Evolutionary conservation across 2,888 invertebrate species (phyloP).

Genomic region (Leucophenga montana): DNA sequence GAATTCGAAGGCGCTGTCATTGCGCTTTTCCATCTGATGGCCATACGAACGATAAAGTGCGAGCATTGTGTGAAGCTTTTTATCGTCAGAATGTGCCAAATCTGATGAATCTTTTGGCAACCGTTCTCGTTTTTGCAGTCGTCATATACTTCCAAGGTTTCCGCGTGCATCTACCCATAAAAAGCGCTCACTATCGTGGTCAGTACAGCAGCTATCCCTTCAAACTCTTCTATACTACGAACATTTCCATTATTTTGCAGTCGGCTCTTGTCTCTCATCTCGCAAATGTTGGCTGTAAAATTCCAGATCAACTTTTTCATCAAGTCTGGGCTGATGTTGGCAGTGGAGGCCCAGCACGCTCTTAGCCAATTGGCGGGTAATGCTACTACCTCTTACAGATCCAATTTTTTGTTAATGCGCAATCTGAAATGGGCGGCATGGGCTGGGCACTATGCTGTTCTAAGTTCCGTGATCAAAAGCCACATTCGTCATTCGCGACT

Average conservation of each 20-base stretch:
- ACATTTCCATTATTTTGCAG: constrained; percentile 99
- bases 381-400: constrained; percentile 99
- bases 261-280: constrained; percentile 98
- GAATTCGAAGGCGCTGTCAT: constrained; percentile 99
- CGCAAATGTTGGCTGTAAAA: constrained; percentile 99
- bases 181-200: constrained; percentile 98
- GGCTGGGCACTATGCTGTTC: constrained; percentile 95
- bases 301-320: constrained; percentile 99
- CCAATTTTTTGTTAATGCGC: constrained; percentile 99
- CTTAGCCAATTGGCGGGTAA: constrained; percentile 97
- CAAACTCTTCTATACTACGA: constrained; percentile 99
- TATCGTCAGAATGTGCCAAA: constrained; percentile 99
- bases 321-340: constrained; percentile 99
- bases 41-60: constrained; percentile 99
- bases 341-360: constrained; percentile 97
- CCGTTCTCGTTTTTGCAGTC: constrained; percentile 97
- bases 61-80: constrained; percentile 98
- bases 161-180: constrained; percentile 99
- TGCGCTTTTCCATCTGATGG: constrained; percentile 98
- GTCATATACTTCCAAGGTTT: constrained; percentile 99
- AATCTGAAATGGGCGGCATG: constrained; percentile 99
- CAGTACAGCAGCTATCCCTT: constrained; percentile 99
- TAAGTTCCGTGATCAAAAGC: constrained; percentile 75
- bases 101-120: constrained; percentile 98
- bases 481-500: constrained; percentile 16